These are phyloP conservation scores for Ceraclea dissimilis DNA, from an alignment of 2,888 invertebrate species.

Conservation along the genomic window DNA sequence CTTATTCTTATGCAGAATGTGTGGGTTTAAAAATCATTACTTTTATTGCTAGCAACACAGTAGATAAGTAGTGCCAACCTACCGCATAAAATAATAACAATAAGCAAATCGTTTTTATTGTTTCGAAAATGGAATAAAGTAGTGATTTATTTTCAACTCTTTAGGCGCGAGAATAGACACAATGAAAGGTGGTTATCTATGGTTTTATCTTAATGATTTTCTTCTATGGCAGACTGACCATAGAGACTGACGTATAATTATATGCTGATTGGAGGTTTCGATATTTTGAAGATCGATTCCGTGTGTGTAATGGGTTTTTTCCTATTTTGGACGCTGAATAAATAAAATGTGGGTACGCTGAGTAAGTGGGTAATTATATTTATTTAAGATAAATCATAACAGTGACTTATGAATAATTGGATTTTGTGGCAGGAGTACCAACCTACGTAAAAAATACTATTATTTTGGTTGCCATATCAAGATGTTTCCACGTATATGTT, in stretches of 20 bases:
- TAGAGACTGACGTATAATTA: no score
- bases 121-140: neutral
- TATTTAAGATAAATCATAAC: neutral
- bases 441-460: neutral
- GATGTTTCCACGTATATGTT: no score
- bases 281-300: neutral
- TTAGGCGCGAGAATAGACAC: neutral
- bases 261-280: no score
- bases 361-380: neutral
- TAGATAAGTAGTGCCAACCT: neutral
- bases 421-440: neutral
- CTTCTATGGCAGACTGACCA: slow-evolving; percentile 6
- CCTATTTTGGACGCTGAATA: slow-evolving; percentile 7
- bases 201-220: neutral
- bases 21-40: neutral
- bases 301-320: neutral
- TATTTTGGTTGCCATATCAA: neutral
- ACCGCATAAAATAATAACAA: no score
- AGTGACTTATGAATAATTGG: neutral
- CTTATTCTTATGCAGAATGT: no score
- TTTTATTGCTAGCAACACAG: neutral
- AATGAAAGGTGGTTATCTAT: neutral
- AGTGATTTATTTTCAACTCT: neutral
- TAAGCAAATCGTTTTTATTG: neutral
- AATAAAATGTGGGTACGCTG: slow-evolving; percentile 2